Evolutionary conservation across 2,888 invertebrate genomes (phyloP).

Genomic region (Clivina fossor): DNA sequence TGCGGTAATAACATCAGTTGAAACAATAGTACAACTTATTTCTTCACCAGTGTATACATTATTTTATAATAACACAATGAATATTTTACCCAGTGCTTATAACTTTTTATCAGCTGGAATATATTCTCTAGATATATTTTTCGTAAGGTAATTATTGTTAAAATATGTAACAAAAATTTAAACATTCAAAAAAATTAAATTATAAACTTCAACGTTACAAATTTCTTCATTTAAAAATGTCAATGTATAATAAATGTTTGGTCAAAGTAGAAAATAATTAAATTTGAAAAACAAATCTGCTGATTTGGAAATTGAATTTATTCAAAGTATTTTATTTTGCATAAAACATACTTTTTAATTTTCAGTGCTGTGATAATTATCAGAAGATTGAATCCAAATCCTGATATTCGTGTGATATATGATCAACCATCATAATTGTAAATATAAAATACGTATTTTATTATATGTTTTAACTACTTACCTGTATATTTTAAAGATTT

Average conservation of each 20-base stretch:
- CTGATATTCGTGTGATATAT: constrained; percentile 23
- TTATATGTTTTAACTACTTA: no score
- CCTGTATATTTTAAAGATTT: no score
- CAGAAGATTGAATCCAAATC: constrained; percentile 18
- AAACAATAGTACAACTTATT: constrained; percentile 22
- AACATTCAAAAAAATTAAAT: no score
- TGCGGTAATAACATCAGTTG: constrained; percentile 29
- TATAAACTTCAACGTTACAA: no score
- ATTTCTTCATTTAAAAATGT: no score
- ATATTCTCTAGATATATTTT: constrained; percentile 14
- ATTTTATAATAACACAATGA: constrained; percentile 24
- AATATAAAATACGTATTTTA: not conserved
- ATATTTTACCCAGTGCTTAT: constrained; percentile 13
- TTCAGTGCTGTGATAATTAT: constrained; percentile 30
- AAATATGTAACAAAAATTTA: not conserved
- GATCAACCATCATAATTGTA: not conserved
- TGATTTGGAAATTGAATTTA: constrained; percentile 1
- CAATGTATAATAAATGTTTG: no score
- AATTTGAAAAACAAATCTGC: not conserved
- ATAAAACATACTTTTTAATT: constrained; percentile 10
- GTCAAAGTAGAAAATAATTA: no score
- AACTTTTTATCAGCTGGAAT: constrained; percentile 27
- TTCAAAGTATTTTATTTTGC: no score
- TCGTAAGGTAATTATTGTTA: constrained; percentile 16
- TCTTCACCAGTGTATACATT: constrained; percentile 27